A percentile compares a stretch with the other conserved stretches of the same genome.
Evolutionary conservation across 2,113 vertebrate species (phyloP).

Genomic region (Syngnathus floridae): DNA sequence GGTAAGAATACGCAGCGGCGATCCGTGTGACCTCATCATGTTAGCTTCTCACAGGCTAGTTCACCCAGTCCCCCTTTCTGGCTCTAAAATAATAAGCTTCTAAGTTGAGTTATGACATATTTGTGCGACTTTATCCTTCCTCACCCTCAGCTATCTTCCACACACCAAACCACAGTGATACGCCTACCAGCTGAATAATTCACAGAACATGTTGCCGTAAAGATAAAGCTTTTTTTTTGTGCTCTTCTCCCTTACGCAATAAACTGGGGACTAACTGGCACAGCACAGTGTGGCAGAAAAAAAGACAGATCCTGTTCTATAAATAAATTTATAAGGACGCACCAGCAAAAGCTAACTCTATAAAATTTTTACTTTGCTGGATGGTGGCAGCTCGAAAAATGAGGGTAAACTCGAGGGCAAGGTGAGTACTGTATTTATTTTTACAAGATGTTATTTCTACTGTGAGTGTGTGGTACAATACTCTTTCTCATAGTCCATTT

Average conservation of each 20-base stretch:
- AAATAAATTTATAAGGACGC: conserved; percentile 74
- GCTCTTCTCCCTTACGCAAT: conserved; percentile 55
- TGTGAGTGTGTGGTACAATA: conserved; percentile 17
- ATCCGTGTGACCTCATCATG: not conserved
- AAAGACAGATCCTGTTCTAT: conserved; percentile 48
- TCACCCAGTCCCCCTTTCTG: not conserved
- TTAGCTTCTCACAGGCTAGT: not conserved
- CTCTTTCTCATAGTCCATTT: conserved; percentile 34
- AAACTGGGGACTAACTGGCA: conserved; percentile 42
- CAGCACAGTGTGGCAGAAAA: conserved; percentile 18
- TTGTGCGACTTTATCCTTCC: not conserved
- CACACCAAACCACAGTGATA: conserved; percentile 16
- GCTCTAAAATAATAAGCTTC: not conserved
- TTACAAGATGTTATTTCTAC: conserved; percentile 21
- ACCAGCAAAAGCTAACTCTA: conserved; percentile 64
- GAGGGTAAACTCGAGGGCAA: conserved; percentile 14
- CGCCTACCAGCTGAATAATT: conserved; percentile 61
- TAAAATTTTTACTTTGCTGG: conserved; percentile 61
- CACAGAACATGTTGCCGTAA: conserved; percentile 47
- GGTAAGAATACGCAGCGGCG: not conserved
- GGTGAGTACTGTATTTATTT: conserved; percentile 40
- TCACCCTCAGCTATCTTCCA: conserved; percentile 9
- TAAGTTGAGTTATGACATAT: not conserved
- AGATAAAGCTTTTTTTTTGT: conserved; percentile 46
- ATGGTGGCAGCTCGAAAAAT: conserved; percentile 18